Evolutionary conservation across 2,113 vertebrate genomes (phyloP).

Genomic region (Coptodon rendalli): DNA sequence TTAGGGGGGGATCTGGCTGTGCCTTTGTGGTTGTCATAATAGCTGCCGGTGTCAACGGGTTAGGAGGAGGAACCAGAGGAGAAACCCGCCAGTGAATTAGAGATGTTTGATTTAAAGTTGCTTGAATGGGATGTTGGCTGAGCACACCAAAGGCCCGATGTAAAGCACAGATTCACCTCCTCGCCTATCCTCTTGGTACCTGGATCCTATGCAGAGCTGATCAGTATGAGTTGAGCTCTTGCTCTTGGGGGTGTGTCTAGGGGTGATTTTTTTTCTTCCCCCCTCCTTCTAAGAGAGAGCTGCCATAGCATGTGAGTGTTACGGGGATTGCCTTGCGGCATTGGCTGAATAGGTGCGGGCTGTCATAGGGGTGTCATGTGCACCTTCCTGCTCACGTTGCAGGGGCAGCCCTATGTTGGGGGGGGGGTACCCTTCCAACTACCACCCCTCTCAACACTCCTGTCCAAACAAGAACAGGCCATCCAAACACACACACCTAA

Average conservation of each 20-base stretch:
- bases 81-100: neutral
- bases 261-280: neutral
- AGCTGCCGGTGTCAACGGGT: slow-evolving; percentile 9
- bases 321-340: slow-evolving; percentile 56
- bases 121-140: neutral
- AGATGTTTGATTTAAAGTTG: neutral
- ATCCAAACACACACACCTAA: slow-evolving; percentile 45
- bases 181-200: neutral
- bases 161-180: neutral
- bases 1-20: slow-evolving; percentile 27
- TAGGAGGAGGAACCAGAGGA: neutral
- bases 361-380: slow-evolving; percentile 64
- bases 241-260: neutral
- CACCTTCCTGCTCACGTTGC: slow-evolving; percentile 64
- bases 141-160: neutral
- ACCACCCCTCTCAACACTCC: slow-evolving; percentile 3
- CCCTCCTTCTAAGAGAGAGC: neutral
- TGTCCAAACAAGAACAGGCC: slow-evolving; percentile 57
- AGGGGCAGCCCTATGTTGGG: slow-evolving; percentile 62
- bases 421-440: slow-evolving; percentile 40
- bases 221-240: neutral
- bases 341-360: slow-evolving; percentile 56
- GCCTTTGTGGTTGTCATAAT: slow-evolving; percentile 41
- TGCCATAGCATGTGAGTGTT: slow-evolving; percentile 39
- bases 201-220: neutral